Evolutionary conservation across 2,888 invertebrate genomes (phyloP).

Genomic region (Laothoe populi): DNA sequence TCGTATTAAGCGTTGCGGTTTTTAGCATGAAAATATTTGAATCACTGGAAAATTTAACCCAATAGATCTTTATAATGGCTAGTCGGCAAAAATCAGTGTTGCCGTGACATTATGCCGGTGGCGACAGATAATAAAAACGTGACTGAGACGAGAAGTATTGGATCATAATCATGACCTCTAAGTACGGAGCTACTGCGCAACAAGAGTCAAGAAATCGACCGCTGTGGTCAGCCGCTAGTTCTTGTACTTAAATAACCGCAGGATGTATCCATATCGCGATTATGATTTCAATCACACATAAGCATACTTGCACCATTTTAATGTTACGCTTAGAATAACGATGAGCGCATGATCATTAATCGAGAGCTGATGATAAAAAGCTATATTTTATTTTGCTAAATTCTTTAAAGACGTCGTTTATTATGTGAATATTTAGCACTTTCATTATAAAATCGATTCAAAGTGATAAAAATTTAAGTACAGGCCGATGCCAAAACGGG

Average conservation of each 20-base stretch:
- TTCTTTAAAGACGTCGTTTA: neutral
- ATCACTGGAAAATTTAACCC: neutral
- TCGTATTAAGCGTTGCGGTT: neutral
- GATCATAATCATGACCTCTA: slow-evolving; percentile 42
- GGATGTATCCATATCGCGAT: slow-evolving; percentile 37
- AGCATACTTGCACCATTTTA: neutral
- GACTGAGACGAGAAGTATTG: slow-evolving; percentile 35
- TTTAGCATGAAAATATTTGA: neutral
- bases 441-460: neutral
- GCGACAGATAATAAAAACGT: slow-evolving; percentile 33
- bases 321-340: neutral
- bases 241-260: slow-evolving; percentile 44
- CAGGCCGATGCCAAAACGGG: neutral
- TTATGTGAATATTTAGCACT: neutral
- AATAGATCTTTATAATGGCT: neutral
- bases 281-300: slow-evolving; percentile 4
- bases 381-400: neutral
- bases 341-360: neutral
- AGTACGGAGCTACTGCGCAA: slow-evolving; percentile 34
- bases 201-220: slow-evolving; percentile 41
- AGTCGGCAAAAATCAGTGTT: neutral
- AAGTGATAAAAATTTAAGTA: neutral
- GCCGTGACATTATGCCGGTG: slow-evolving; percentile 12
- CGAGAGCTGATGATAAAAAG: neutral
- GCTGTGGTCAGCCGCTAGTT: slow-evolving; percentile 44